Conservation (phyloP, 2,888 invertebrate genomes). For the Drosophila neonasuta region DNA sequence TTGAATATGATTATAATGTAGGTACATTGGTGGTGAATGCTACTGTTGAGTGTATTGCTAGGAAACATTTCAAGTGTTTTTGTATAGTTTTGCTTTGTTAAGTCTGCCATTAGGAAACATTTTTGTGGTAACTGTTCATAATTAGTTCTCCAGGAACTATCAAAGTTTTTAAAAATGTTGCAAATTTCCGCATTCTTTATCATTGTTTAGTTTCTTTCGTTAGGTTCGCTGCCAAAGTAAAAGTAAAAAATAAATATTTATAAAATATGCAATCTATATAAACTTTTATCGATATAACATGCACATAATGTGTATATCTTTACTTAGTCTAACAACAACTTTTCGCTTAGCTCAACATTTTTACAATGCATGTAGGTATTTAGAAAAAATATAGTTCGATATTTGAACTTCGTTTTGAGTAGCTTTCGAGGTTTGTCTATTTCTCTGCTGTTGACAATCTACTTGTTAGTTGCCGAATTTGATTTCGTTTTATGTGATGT, state of each 20-base stretch:
- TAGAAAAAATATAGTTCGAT: conserved; percentile 68
- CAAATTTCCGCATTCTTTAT: conserved; percentile 16
- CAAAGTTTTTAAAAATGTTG: conserved; percentile 40
- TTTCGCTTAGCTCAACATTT: conserved; percentile 45
- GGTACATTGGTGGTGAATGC: conserved; percentile 31
- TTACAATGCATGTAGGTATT: conserved; percentile 40
- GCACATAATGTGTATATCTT: conserved; percentile 10
- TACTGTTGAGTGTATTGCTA: conserved; percentile 38
- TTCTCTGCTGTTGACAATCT: conserved; percentile 47
- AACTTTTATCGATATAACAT: conserved; percentile 35
- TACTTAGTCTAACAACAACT: conserved; percentile 23
- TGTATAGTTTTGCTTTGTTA: background rate
- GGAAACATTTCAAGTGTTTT: conserved; percentile 50
- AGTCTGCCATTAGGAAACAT: conserved; percentile 39
- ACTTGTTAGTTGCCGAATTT: conserved; percentile 56
- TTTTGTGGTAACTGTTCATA: conserved; percentile 35
- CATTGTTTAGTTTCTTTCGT: background rate
- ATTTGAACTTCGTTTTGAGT: conserved; percentile 31
- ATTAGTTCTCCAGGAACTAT: conserved; percentile 18
- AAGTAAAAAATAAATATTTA: conserved; percentile 47
- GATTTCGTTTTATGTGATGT: conserved; percentile 56
- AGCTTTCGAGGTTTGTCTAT: too few species aligned
- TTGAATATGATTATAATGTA: conserved; percentile 34
- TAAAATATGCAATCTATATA: conserved; percentile 48
- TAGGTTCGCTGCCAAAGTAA: conserved; percentile 38